Evolutionary conservation across 2,113 vertebrate species (phyloP), one percentile per base, ranked within the genome.

Genomic region (Camarhynchus parvulus): DNA sequence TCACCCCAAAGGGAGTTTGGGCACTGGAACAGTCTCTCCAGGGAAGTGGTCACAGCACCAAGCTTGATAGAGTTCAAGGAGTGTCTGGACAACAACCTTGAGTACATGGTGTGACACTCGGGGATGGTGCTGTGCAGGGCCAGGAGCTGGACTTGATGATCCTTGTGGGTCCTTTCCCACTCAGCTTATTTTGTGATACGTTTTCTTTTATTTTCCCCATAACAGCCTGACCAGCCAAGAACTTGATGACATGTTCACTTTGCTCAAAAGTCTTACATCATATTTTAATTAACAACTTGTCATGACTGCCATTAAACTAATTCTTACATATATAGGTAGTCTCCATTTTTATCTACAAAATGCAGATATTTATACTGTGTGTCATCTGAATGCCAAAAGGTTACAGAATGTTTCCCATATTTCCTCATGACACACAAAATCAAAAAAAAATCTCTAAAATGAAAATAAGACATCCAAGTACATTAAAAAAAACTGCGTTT

Each of bases 211-310:
- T 69, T 73, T 93, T 69, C n/a, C 69, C 27, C 20, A 46, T 42
- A 72, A 47, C 53, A 55, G 39, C 20, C 14, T 55, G 23, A 69
- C 6, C 41, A 80, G 44, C 25, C 39, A 76, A 89, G 53, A 80
- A 79, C 42, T 49, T 59, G 44, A 86, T 73, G 49, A 56, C 27
- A 9, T 11, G 9, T 55, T 75, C 4, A 69, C 59, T 94, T 75
- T 30, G 35, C 49, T 69, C 23, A 87, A 19, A 41, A 64, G n/a
- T 47, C 47, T 39, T 79, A 20, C 4, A 66, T 23, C 28, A 55
- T 28, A 55, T 89, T 93, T 82, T 84, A 78, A 75, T 79, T 78
- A 92, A 74, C 21, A 64, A 61, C 46, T 70, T 79, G 28, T 59
- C 46, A 46, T 10, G 15, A 84, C 19, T 49, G 46, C 28, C 49